Base-by-base conservation (phyloP, 2,888 invertebrate genomes). In the Diarsia dahlii region DNA sequence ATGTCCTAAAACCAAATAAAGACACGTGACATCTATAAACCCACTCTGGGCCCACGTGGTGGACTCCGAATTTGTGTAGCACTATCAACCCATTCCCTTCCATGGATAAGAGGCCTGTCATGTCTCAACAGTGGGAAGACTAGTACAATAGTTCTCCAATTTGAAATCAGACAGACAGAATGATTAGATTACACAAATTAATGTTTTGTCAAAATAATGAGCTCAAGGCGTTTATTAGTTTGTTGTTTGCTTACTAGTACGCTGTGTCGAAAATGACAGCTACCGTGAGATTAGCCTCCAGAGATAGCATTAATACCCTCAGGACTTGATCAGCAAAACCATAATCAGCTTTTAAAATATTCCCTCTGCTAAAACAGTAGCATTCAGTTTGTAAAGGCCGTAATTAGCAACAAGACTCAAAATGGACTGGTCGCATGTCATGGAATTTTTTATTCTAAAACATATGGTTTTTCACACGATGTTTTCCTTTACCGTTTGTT, bases 131-230 rank as follows among this genome's bases (percentile, higher is more conserved):
- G 15, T 56, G 56, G 3, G 23, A 6, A 6, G 2, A 56, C 23
- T 2, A 56, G 1, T 28, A 58, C 18, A 34, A 4, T 9, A 23
- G 4, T 34, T 34, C 18, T 20, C 34, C 4, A 0, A 34, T 34
- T 60, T 10, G 20, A 39, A 18, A 23, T 23, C 23, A 56, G 13
- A 10, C 3, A 28, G 34, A 8, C n/a, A 71, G 4, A 46, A 46
- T n/a, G 6, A 71, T 71, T 50, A 23, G 50, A n/a, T 48, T 34
- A 23, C 18, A 28, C n/a, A 23, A 48, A 50, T 54, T 5, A 46
- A 54, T 13, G n/a, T 74, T 63, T 74, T 54, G 20, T 45, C 39
- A 18, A 73, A n/a, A n/a, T n/a, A n/a, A 34, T 46, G 13, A 34
- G 23, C 39, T 62, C 8, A 20, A 52, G 20, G 50, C 39, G 1